These are phyloP conservation scores for Coturnix japonica DNA, from an alignment of 2,113 vertebrate genomes.

Conservation along the genomic window DNA sequence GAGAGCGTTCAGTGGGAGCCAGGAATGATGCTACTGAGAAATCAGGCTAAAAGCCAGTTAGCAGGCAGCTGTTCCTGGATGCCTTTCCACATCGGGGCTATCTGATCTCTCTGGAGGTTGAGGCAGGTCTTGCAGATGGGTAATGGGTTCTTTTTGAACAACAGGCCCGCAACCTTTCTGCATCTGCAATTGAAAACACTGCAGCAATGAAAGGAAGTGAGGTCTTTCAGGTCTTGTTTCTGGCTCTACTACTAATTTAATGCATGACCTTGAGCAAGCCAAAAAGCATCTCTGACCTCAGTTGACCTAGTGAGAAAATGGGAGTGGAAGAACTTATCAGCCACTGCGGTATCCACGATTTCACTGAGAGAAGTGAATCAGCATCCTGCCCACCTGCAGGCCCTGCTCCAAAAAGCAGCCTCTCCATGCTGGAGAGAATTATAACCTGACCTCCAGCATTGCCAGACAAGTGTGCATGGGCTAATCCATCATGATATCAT, in stretches of 20 bases:
- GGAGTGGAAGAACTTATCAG: constrained; percentile 33
- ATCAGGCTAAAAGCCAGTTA: neutral
- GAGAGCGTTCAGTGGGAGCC: constrained; percentile 1
- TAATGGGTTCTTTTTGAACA: constrained; percentile 36
- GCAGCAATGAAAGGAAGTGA: neutral
- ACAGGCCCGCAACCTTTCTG: neutral
- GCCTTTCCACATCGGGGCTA: neutral
- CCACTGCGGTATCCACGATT: neutral
- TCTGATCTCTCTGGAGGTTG: constrained; percentile 46
- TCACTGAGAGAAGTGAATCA: constrained; percentile 18
- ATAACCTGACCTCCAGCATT: neutral
- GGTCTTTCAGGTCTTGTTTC: constrained; percentile 52
- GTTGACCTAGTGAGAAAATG: constrained; percentile 46
- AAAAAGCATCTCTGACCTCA: constrained; percentile 51
- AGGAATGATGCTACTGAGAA: neutral
- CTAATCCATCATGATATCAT: constrained; percentile 2
- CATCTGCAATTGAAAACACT: constrained; percentile 27
- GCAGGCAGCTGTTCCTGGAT: constrained; percentile 43
- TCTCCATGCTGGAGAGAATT: neutral
- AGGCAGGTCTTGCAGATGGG: neutral
- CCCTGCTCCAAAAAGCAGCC: neutral
- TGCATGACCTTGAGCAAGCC: constrained; percentile 48
- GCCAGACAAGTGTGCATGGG: neutral
- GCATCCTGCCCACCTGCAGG: neutral
- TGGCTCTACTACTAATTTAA: constrained; percentile 35